Percentiles rank a stretch among this genome's conserved stretches.
Conservation (phyloP, 2,113 vertebrate species). For the Ceyx cyanopectus region DNA sequence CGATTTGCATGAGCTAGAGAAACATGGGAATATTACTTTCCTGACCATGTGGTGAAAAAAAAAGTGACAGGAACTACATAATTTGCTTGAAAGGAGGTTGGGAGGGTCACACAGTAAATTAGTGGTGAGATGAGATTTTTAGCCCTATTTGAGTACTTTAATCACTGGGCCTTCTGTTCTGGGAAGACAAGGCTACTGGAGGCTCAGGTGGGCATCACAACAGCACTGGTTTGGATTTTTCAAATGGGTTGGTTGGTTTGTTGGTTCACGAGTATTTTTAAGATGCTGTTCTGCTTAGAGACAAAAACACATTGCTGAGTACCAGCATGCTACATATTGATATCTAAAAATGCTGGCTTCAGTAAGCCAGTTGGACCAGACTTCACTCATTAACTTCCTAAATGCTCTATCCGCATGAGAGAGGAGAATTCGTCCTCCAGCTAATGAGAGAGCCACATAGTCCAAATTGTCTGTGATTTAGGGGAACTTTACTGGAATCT, state of each 20-base stretch:
- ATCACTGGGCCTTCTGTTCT: background rate
- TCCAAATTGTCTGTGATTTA: background rate
- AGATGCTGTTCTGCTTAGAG: background rate
- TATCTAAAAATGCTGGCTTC: background rate
- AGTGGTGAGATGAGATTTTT: background rate
- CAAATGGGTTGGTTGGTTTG: background rate
- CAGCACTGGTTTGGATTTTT: background rate
- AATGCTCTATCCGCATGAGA: background rate
- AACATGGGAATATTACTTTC: too few relatives aligned
- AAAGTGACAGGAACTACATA: too few relatives aligned
- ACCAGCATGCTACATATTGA: background rate
- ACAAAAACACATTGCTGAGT: background rate
- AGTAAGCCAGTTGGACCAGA: background rate
- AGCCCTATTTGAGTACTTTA: background rate
- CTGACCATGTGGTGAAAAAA: too few relatives aligned
- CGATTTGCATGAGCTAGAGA: too few relatives aligned
- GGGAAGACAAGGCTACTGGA: background rate
- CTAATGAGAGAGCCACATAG: background rate
- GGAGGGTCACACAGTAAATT: background rate
- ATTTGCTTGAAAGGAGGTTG: too few relatives aligned
- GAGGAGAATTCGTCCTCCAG: conserved; percentile 28
- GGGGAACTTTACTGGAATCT: background rate
- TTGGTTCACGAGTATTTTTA: background rate
- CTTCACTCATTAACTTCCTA: conserved; percentile 25
- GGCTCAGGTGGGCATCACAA: background rate